Evolutionary conservation across 2,113 vertebrate species (phyloP), one percentile per base, ranked within the genome.

Genomic region (Apus apus): DNA sequence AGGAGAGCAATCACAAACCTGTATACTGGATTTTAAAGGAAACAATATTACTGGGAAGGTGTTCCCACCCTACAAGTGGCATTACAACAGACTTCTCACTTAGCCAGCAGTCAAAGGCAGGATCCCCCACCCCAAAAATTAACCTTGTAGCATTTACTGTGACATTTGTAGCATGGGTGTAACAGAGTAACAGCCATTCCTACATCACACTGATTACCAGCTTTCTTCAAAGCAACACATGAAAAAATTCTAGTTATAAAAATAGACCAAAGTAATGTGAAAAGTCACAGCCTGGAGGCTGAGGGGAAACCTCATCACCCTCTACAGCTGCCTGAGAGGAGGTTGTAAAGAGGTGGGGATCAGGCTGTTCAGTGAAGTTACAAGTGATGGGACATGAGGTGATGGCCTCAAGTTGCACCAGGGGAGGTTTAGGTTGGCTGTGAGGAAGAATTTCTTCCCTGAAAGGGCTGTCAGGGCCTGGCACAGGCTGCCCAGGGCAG

Each of bases 1-100:
- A 99, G 98, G 89, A 99, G 97, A 5, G 98, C 97, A 46, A 99
- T 98, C 85, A 98, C 56, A 88, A 99, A 99, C 97, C 97, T 98
- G 98, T 99, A 96, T 27, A 99, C 99, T 99, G 96, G 78, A 75
- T 93, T 77, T 73, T 43, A 82, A 74, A 90, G 56, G 17, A 90
- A 91, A 87, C 13, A 61, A 2, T 20, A 54, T 84, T 74, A 90
- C 14, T 50, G 57, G 54, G 48, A 75, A 48, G 38, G 53, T 8
- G 22, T 45, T 66, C 54, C 68, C 72, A 38, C 0, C 5, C 26
- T 9, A 71, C 23, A 65, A 61, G 25, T 22, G 27, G 21, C 71
- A 85, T 67, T 58, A 82, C 8, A 73, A 62, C 9, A 36, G 4
- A 34, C 11, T 70, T 86, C 40, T 2, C 43, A 26, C 40, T 45